Percentiles rank a stretch among this genome's conserved stretches.
These are phyloP conservation scores for Bursaphelenchus okinawaensis DNA, from an alignment of 2,888 invertebrate genomes.

Conservation along the genomic window DNA sequence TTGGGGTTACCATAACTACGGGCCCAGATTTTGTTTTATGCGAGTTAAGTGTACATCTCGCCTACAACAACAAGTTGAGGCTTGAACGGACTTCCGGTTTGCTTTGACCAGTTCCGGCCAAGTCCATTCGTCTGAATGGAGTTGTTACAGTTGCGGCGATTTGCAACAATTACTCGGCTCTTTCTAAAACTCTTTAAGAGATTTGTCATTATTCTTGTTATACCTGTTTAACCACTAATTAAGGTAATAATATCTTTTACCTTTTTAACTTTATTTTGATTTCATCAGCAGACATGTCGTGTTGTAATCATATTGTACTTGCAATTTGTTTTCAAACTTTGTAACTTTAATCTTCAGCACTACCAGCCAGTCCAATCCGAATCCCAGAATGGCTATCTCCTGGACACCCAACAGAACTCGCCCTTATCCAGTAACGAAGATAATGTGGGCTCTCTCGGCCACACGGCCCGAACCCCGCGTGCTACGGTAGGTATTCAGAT, in stretches of 20 bases:
- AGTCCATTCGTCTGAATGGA: not conserved
- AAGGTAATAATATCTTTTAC: not conserved
- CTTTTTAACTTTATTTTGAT: too few species aligned
- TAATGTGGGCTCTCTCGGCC: slow-evolving; percentile 22
- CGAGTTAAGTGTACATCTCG: too few species aligned
- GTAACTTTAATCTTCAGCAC: slow-evolving; percentile 19
- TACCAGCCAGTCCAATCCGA: slow-evolving; percentile 28
- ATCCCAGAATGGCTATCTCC: slow-evolving; percentile 11
- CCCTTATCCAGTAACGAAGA: slow-evolving; percentile 38
- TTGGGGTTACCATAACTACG: not conserved
- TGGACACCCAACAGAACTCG: slow-evolving; percentile 33
- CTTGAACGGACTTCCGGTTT: not conserved
- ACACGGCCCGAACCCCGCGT: slow-evolving; percentile 39
- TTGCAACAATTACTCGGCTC: not conserved
- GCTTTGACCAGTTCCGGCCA: not conserved
- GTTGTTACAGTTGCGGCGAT: not conserved
- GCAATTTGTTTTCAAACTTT: too few species aligned
- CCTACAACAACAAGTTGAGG: too few species aligned
- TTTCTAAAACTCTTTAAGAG: too few species aligned
- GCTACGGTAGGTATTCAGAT: slow-evolving; percentile 40
- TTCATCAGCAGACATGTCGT: too few species aligned
- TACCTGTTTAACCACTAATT: too few species aligned
- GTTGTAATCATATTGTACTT: too few species aligned
- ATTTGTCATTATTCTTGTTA: too few species aligned
- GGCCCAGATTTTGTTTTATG: not conserved